Conservation (phyloP, 2,797 vertebrate genomes). For the Thaleichthys pacificus region DNA sequence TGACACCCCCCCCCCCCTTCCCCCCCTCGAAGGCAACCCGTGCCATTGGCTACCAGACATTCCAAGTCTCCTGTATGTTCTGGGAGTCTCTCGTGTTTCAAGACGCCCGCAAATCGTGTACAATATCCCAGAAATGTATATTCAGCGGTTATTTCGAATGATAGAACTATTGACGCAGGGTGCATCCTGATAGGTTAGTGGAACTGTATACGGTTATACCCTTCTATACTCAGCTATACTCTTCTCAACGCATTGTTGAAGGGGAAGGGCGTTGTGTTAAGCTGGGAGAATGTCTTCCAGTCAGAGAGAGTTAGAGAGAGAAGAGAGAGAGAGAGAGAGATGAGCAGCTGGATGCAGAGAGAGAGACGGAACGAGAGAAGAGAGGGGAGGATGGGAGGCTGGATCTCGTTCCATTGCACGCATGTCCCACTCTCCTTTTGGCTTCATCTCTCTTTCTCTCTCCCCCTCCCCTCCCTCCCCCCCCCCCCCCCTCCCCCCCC, state of each 20-base stretch:
- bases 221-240: too few species aligned
- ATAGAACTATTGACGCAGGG: too few species aligned
- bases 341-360: neutral
- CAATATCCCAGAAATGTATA: too few species aligned
- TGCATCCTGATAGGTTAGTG: too few species aligned
- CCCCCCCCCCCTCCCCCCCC: constrained; percentile 16
- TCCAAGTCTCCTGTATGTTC: too few species aligned
- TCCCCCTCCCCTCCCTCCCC: constrained; percentile 37
- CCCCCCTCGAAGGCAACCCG: neutral
- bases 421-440: neutral
- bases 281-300: neutral
- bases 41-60: too few species aligned
- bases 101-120: too few species aligned
- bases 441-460: neutral
- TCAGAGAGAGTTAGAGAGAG: neutral
- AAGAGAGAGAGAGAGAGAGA: neutral
- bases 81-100: too few species aligned
- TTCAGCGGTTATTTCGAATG: too few species aligned
- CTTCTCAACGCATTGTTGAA: neutral
- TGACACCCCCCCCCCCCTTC: neutral
- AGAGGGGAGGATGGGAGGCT: neutral
- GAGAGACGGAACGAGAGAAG: neutral
- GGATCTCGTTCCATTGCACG: too few species aligned
- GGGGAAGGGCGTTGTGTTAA: neutral
- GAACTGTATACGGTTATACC: too few species aligned